Conservation (phyloP, 2,113 vertebrate species). For the Brachionichthys hirsutus region DNA sequence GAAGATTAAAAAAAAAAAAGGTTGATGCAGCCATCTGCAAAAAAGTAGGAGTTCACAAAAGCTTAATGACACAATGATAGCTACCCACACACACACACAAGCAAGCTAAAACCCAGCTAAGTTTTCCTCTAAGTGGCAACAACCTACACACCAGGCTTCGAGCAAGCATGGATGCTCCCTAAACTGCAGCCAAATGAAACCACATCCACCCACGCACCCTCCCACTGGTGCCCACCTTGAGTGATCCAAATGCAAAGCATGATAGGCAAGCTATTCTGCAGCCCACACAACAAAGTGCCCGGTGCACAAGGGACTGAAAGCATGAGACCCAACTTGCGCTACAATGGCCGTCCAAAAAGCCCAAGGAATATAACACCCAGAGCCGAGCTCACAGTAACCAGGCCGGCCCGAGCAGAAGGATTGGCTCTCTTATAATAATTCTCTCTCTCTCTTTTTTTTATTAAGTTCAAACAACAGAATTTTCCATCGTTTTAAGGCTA, state of each 20-base stretch:
- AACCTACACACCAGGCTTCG: constrained; percentile 53
- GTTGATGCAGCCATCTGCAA: constrained; percentile 22
- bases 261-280: constrained; percentile 51
- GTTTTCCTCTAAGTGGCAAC: constrained; percentile 44
- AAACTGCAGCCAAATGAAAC: constrained; percentile 39
- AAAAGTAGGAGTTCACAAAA: constrained; percentile 37
- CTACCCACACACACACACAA: constrained; percentile 44
- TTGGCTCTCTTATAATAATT: constrained; percentile 44
- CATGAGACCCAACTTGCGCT: constrained; percentile 44
- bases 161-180: constrained; percentile 34
- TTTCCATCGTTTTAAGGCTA: constrained; percentile 44
- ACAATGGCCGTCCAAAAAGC: constrained; percentile 50
- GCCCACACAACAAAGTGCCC: constrained; percentile 54
- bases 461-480: constrained; percentile 11
- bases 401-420: constrained; percentile 57
- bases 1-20: constrained; percentile 20
- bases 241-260: constrained; percentile 44
- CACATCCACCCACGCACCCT: constrained; percentile 54
- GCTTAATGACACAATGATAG: constrained; percentile 51
- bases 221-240: constrained; percentile 51
- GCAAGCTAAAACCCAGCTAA: constrained; percentile 27
- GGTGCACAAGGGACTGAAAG: constrained; percentile 49
- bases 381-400: constrained; percentile 46
- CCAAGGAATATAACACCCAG: constrained; percentile 59
- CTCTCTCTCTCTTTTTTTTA: no score